phyloP scores from a whole-genome alignment of 2,888 invertebrate species.

The Mellilla xanthometata region DNA sequence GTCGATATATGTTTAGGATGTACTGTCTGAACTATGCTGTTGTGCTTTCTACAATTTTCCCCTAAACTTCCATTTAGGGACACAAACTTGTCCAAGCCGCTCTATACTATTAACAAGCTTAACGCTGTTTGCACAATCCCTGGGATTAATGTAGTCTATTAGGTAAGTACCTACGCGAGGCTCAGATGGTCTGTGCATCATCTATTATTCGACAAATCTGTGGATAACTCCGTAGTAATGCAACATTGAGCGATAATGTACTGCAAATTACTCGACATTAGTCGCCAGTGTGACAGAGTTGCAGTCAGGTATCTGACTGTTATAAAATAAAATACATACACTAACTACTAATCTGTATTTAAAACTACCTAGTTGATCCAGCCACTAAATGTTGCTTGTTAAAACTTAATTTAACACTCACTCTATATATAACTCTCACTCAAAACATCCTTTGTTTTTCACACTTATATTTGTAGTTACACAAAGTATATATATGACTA shows the following conservation, averaged over 20 bases:
- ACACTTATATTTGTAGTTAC: too few relatives aligned
- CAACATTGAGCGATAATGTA: conserved; percentile 64
- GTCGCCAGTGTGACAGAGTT: conserved; percentile 44
- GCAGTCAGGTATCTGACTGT: background rate
- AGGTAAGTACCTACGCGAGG: conserved; percentile 54
- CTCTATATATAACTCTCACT: too few relatives aligned
- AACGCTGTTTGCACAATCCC: conserved; percentile 11
- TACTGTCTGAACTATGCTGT: background rate
- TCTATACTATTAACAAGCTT: conserved; percentile 11
- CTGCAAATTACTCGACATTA: conserved; percentile 75
- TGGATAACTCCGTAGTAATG: conserved; percentile 70
- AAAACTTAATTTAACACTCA: too few relatives aligned
- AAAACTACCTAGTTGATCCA: too few relatives aligned
- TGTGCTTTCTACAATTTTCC: background rate
- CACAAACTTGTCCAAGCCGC: conserved; percentile 3
- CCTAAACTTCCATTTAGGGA: background rate
- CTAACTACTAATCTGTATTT: too few relatives aligned
- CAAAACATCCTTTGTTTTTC: too few relatives aligned
- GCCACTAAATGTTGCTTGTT: too few relatives aligned
- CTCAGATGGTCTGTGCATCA: conserved; percentile 70
- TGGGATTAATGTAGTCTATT: conserved; percentile 42
- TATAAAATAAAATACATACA: background rate
- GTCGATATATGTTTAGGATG: too few relatives aligned
- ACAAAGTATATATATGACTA: too few relatives aligned
- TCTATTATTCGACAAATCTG: conserved; percentile 71